Base-by-base conservation (phyloP, 37 sponge, comb jelly and placozoan genomes). In the Eunapius fragilis region DNA sequence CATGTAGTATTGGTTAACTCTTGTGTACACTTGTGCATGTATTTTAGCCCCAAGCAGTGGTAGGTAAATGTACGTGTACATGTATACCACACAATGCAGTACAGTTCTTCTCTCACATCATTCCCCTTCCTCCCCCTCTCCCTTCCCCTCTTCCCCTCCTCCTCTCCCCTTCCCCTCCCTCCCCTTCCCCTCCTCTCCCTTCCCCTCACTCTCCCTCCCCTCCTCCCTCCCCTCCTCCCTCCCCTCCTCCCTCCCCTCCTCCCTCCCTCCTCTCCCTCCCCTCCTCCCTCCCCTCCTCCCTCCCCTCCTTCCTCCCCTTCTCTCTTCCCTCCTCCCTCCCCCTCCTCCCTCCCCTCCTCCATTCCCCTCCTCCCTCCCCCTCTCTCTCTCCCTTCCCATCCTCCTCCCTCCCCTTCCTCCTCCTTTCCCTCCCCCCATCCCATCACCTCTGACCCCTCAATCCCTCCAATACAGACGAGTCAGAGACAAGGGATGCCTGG, bases 401-500 rank as follows among this genome's bases (percentile, higher is more conserved):
- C 25, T 17, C 33, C 35, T 31, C 58, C 70, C 11, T 4, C 68
- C 10, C 67, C 3, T 48, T 13, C 9, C 34, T 0, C 80, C 41
- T 69, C 31, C 67, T 11, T 33, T 69, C 80, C 0, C 68, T 31
- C 67, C 2, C 31, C 30, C 31, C 50, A 3, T 38, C 35, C 2
- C 25, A 68, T 2, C 32, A 75, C 75, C 75, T 36, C 31, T 17
- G 33, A 10, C 27, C 24, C 6, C 31, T 34, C 75, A 4, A 28
- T 81, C 82, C 27, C 6, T 49, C 6, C 10, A 5, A 4, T 68
- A 26, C 85, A 92, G 97, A 97, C 73, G 96, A 95, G 41, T 91
- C 96, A 19, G 91, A 93, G 86, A 91, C 94, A 0, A 26, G 97
- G 36, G 98, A 97, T 73, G 83, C 70, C 23, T 93, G 96, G 94